Evolutionary conservation across 2,797 vertebrate species (phyloP).

Genomic region (Acanthopagrus latus): DNA sequence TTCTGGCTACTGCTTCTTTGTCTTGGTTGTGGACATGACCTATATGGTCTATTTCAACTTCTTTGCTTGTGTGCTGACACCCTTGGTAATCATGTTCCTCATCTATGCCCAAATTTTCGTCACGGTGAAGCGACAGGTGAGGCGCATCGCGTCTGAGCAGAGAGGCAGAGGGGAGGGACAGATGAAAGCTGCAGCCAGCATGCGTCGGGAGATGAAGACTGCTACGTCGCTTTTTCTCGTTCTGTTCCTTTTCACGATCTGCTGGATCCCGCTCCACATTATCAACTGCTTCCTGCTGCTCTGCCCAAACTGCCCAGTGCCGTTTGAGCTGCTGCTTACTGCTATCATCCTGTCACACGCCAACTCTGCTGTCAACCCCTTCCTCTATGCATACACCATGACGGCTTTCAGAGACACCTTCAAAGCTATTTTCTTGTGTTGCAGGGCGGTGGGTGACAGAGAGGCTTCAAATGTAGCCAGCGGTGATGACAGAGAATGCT

Average conservation of each 20-base stretch:
- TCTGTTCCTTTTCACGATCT: conserved; percentile 86
- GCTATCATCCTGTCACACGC: conserved; percentile 88
- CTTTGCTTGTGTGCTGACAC: conserved; percentile 78
- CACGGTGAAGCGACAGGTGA: conserved; percentile 79
- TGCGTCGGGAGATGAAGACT: conserved; percentile 82
- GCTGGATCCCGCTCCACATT: conserved; percentile 87
- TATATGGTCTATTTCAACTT: conserved; percentile 86
- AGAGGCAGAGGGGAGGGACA: conserved; percentile 48
- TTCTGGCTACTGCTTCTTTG: conserved; percentile 81
- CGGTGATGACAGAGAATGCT: conserved; percentile 3
- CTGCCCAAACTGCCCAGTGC: conserved; percentile 77
- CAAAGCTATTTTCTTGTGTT: conserved; percentile 82
- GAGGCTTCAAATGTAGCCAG: conserved; percentile 31
- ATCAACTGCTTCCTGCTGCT: conserved; percentile 88
- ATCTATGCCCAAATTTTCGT: conserved; percentile 84
- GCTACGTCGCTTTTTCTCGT: conserved; percentile 85
- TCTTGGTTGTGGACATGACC: conserved; percentile 79
- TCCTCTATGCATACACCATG: conserved; percentile 85
- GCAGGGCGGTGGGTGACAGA: conserved; percentile 45
- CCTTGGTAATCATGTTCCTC: conserved; percentile 84
- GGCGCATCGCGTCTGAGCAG: conserved; percentile 71
- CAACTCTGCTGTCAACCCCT: conserved; percentile 86
- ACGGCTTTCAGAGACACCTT: conserved; percentile 84
- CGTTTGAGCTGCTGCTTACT: conserved; percentile 79
- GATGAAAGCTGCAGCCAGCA: conserved; percentile 50